Base-by-base conservation (phyloP, 2,113 vertebrate genomes). In the Pleuronectes platessa region DNA sequence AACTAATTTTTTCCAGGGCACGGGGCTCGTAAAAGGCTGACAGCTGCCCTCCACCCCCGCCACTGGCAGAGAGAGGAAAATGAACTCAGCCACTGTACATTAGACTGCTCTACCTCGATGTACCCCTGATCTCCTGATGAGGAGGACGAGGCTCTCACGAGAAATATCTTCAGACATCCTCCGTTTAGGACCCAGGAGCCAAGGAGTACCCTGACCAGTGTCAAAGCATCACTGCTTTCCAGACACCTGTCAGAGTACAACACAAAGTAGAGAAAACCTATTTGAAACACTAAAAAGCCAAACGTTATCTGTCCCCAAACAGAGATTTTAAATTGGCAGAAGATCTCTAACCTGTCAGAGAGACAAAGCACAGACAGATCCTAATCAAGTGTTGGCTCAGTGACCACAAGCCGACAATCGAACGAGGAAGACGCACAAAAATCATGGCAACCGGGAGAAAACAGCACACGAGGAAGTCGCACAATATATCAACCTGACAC, bases 1-100 rank as follows among this genome's bases (percentile, higher is more conserved):
- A 89, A 89, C 85, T 69, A 58, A 69, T 81, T 86, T 86, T 82
- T 86, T 83, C 85, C 86, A 80, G 20, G 63, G 79, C 71, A 79
- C 20, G 9, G 61, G 47, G 71, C 70, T 88, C n/a, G 47, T 87
- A 84, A 87, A 27, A 72, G 18, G 62, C 68, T 60, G 82, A 90
- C 86, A 84, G 82, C 83, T 89, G 76, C 65, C 79, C 71, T 79
- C 51, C n/a, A 11, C 68, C 83, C 63, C 77, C 84, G 64, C 76
- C 72, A 68, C 86, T 71, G 75, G 82, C 68, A 31, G 61, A 79
- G 62, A 69, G 63, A 64, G 79, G 69, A 74, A 78, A 75, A 81
- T 68, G 7, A 73, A 61, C 60, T 73, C 47, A 65, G 65, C 60
- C 65, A 86, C 64, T 84, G 85, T 79, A 70, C 55, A 63, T 23